phyloP scores from a whole-genome alignment of 2,888 invertebrate species.

The Eilema depressum region DNA sequence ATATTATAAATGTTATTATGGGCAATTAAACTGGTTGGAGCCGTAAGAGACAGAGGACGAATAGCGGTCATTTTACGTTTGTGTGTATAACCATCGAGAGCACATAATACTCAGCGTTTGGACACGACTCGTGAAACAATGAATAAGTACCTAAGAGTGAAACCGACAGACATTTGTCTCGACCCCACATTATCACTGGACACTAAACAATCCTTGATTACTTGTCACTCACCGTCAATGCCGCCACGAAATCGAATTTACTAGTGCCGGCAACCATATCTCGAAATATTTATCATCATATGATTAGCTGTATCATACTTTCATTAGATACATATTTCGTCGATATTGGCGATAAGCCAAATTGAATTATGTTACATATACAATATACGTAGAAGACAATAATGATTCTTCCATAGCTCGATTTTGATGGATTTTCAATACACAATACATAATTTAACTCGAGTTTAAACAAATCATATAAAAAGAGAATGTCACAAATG shows the following conservation, averaged over 20 bases:
- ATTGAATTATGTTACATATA: constrained; percentile 25
- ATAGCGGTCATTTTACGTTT: constrained; percentile 54
- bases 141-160: constrained; percentile 19
- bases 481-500: not conserved
- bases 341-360: constrained; percentile 42
- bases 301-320: constrained; percentile 34
- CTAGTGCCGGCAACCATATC: constrained; percentile 14
- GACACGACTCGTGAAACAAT: constrained; percentile 42
- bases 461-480: too few relatives aligned
- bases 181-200: constrained; percentile 37
- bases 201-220: constrained; percentile 40
- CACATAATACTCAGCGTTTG: constrained; percentile 23
- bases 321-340: constrained; percentile 27
- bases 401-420: constrained; percentile 5
- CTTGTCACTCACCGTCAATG: constrained; percentile 18
- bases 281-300: constrained; percentile 31
- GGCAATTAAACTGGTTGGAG: constrained; percentile 48
- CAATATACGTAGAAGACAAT: constrained; percentile 31
- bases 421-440: not conserved
- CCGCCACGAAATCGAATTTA: constrained; percentile 25
- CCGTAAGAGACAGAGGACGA: constrained; percentile 54
- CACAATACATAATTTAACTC: not conserved
- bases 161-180: constrained; percentile 33
- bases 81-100: constrained; percentile 30
- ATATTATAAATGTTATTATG: constrained; percentile 33